Base-by-base conservation (phyloP, 2,888 invertebrate species). In the Tromatobia lineatoria region DNA sequence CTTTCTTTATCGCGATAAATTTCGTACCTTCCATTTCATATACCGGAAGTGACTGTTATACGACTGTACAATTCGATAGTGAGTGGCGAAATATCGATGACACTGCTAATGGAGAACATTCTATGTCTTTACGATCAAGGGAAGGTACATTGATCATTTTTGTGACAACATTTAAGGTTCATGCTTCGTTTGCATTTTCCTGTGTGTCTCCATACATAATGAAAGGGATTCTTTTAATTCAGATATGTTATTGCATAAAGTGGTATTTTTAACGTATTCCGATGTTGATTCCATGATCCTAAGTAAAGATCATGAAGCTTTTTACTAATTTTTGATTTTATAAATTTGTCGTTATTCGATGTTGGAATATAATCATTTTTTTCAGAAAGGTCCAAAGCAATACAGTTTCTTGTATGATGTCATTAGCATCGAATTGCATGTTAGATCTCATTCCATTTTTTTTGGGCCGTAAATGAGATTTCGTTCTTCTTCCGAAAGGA, bases 391-490 rank as follows among this genome's bases (percentile, higher is more conserved):
- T 20, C 23, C 2, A 10, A 54, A 4, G 10, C 18, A 52, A 20
- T 8, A 52, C 8, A 18, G 18, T 52, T 52, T 52, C 10, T 52
- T 2, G 47, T n/a, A 50, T 7, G 18, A 50, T 23, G 23, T 20
- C 11, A 15, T 23, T 7, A 23, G 10, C 10, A 3, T 23, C 20
- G 11, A 7, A 18, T 20, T 10, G 3, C 54, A 23, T 11, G 3
- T 54, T 23, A 23, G 20, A 54, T 54, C 13, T 54, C 13, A 23
- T 23, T 23, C 10, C 11, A 23, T 23, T 54, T 23, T 23, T 54
- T 92, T 91, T 91, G 86, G 87, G 88, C 89, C 87, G 86, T 91
- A 91, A 91, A 90, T 88, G 88, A 88, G 80, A 89, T 87, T 85
- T 85, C 83, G 74, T 66, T 82, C 81, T 52, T 78, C 64, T 75